Percentiles rank a stretch among this genome's conserved stretches.
Evolutionary conservation across 2,113 vertebrate species (phyloP).

Genomic region (Cervus canadensis): DNA sequence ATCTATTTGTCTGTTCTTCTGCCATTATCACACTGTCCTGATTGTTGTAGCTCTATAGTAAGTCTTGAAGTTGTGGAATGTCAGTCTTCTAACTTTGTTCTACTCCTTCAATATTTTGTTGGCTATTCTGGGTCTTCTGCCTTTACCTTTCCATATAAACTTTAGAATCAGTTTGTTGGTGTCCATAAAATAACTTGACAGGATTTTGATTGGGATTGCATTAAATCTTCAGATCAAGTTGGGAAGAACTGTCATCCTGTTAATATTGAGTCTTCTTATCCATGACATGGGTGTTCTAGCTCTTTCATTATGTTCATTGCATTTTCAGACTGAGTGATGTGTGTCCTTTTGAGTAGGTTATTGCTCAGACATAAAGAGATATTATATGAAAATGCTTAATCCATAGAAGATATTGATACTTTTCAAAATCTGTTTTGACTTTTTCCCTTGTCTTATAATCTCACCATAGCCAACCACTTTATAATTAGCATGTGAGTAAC

Average conservation of each 20-base stretch:
- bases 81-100: neutral
- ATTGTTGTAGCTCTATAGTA: neutral
- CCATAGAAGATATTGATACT: neutral
- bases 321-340: neutral
- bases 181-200: neutral
- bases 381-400: neutral
- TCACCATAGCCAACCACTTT: neutral
- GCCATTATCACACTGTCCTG: neutral
- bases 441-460: neutral
- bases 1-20: neutral
- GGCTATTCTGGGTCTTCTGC: neutral
- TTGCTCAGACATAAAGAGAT: neutral
- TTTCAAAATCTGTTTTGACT: neutral
- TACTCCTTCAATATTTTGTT: neutral
- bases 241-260: neutral
- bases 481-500: neutral
- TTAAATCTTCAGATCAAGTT: neutral
- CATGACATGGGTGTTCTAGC: neutral
- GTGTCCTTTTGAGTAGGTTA: neutral
- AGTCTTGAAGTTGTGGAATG: neutral
- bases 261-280: neutral
- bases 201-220: neutral
- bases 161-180: neutral
- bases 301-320: neutral
- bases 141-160: neutral